Evolutionary conservation across 2,797 vertebrate genomes (phyloP), one percentile per base, ranked within the genome.

Genomic region (Myioborus miniatus): DNA sequence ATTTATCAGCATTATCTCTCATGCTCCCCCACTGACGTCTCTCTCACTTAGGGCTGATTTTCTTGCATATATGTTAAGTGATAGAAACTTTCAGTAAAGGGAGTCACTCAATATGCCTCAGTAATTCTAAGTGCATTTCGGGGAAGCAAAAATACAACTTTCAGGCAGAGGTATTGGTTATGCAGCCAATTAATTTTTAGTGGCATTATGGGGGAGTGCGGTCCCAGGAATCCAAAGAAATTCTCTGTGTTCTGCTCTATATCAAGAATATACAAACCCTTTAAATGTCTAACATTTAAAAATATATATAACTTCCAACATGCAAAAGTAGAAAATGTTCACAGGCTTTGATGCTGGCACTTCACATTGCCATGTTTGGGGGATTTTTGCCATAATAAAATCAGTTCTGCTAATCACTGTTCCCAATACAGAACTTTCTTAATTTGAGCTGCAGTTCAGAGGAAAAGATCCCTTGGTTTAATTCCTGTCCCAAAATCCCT

Each of bases 231-330:
- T 80, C 47, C 83, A 64, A 88, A 76, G n/a, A 32, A 30, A 92
- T 89, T 89, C 70, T 55, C n/a, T 14, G 23, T 9, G 53, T 81
- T 89, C 81, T 87, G 78, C 56, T 88, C 52, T 75, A 34, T 63
- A 49, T 36, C 52, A 76, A 62, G 41, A 71, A 68, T 64, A 79
- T 75, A 65, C 15, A 89, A 93, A 80, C 19, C 30, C 46, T 95
- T 86, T 83, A 87, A 89, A 87, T 15, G 39, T 79, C 77, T 88
- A 93, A 74, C 90, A 47, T 93, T 87, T 91, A 74, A 77, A 80
- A 39, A 92, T 71, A 70, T 71, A 74, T 56, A 6, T 59, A 41
- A 80, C 49, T 89, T 87, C 80, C 72, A 72, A 72, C 29, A 32
- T 4, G 26, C 29, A 93, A 91, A 91, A 62, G 49, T 44, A 79